Evolutionary conservation across 2,888 invertebrate genomes (phyloP).

Genomic region (Axea sp.): DNA sequence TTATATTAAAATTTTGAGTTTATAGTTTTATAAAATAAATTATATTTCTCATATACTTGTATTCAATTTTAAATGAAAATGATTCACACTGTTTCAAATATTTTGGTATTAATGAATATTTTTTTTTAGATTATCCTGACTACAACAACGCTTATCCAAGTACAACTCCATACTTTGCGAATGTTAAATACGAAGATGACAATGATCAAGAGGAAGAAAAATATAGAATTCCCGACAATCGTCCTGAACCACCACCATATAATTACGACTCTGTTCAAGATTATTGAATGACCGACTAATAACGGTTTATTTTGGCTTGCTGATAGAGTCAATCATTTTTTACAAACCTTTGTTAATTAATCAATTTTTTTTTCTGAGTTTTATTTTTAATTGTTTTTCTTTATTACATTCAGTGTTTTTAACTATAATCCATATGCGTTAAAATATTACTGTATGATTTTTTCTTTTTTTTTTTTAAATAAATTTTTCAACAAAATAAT

Average conservation of each 20-base stretch:
- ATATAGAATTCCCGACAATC: constrained; percentile 83
- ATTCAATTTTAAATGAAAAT: constrained; percentile 4
- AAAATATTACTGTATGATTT: too few species aligned
- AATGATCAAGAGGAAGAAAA: constrained; percentile 87
- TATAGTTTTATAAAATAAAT: too few species aligned
- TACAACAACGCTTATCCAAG: constrained; percentile 82
- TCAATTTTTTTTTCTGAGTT: constrained; percentile 5
- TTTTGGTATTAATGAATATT: too few species aligned
- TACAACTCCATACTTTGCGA: constrained; percentile 82
- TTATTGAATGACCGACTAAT: constrained; percentile 66
- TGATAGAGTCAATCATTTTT: constrained; percentile 31
- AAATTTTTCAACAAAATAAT: not conserved
- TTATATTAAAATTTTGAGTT: too few species aligned
- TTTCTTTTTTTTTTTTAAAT: too few species aligned
- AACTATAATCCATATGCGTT: too few species aligned
- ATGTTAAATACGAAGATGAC: constrained; percentile 86
- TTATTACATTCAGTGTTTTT: too few species aligned
- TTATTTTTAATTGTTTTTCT: not conserved
- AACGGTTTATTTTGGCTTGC: not conserved
- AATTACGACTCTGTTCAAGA: constrained; percentile 77
- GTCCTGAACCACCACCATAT: constrained; percentile 72
- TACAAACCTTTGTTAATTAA: constrained; percentile 34
- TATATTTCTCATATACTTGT: too few species aligned
- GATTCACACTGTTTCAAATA: too few species aligned
- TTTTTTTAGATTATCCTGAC: constrained; percentile 85